Conservation (phyloP, 2,888 invertebrate species). For the Urechis unicinctus region DNA sequence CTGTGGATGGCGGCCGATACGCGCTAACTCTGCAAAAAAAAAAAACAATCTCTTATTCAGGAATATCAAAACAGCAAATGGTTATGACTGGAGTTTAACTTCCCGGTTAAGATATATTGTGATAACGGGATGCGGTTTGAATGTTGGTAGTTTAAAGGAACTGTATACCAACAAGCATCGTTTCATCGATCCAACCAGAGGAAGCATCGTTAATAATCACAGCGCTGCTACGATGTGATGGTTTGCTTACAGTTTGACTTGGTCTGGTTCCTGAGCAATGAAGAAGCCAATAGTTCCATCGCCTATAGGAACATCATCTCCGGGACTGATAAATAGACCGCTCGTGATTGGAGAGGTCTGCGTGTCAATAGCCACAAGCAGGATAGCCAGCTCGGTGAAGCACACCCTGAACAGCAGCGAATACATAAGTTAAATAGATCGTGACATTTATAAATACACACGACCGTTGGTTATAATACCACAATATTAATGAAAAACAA, state of each 20-base stretch:
- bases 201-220: too few relatives aligned
- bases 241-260: constrained; percentile 12
- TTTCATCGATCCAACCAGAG: too few relatives aligned
- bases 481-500: background rate
- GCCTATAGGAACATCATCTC: constrained; percentile 8
- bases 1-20: too few relatives aligned
- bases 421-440: background rate
- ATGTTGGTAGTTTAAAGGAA: too few relatives aligned
- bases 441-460: background rate
- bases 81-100: too few relatives aligned
- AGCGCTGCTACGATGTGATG: too few relatives aligned
- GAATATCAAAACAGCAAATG: too few relatives aligned
- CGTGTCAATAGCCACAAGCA: constrained; percentile 14
- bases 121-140: too few relatives aligned
- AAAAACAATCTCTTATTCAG: too few relatives aligned
- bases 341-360: background rate
- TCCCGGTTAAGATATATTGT: too few relatives aligned
- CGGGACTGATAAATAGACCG: constrained; percentile 15
- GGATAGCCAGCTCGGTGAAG: constrained; percentile 12
- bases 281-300: constrained; percentile 13
- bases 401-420: constrained; percentile 12
- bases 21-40: too few relatives aligned
- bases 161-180: too few relatives aligned
- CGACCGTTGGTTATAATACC: background rate
- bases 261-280: constrained; percentile 15